These are phyloP conservation scores for Podilymbus podiceps DNA, from an alignment of 2,113 vertebrate species.

Conservation along the genomic window DNA sequence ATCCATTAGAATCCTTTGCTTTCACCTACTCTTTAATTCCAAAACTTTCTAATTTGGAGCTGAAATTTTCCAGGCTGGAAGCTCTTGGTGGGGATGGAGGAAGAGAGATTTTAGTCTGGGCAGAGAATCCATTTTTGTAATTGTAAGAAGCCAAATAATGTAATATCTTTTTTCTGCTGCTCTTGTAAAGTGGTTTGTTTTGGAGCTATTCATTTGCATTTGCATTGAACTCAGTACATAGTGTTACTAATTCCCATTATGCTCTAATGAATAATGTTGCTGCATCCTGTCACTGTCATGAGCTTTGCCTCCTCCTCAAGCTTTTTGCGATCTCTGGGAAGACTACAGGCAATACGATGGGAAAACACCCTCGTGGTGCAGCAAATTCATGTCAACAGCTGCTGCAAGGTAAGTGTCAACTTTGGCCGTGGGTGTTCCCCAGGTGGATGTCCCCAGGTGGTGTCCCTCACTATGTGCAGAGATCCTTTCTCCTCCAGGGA, in stretches of 20 bases:
- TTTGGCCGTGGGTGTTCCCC: not conserved
- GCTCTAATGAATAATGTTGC: not conserved
- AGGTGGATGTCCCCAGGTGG: not conserved
- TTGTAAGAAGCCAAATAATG: not conserved
- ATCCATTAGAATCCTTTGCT: not conserved
- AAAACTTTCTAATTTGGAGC: not conserved
- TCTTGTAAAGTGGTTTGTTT: not conserved
- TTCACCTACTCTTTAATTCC: not conserved
- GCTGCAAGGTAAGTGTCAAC: not conserved
- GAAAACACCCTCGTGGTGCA: not conserved
- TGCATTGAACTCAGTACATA: not conserved
- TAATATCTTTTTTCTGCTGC: not conserved
- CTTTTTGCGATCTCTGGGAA: not conserved
- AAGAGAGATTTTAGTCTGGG: not conserved
- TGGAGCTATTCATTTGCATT: not conserved
- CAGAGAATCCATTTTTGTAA: not conserved
- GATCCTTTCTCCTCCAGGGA: not conserved
- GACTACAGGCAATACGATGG: fast-evolving
- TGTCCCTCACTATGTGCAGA: not conserved
- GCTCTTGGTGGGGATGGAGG: no score
- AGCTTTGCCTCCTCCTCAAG: not conserved
- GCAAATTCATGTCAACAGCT: not conserved
- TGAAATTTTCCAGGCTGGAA: not conserved
- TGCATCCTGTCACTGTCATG: not conserved
- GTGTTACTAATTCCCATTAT: not conserved